Base-by-base conservation (phyloP, 2,113 vertebrate genomes). In the Psittacus erithacus region DNA sequence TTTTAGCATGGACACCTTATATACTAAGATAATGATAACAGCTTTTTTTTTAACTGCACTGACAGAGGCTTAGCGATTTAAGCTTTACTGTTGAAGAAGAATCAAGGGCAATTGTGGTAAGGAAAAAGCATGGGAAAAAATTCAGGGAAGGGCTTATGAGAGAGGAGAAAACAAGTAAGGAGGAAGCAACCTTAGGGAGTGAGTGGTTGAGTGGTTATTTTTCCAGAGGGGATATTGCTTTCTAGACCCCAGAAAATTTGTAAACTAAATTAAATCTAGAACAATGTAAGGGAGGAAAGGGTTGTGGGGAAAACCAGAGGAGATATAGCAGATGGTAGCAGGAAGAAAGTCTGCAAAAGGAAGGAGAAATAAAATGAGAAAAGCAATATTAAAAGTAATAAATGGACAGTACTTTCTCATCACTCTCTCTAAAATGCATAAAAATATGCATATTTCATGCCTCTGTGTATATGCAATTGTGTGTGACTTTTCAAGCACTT, bases 401-500 rank as follows among this genome's bases (percentile, higher is more conserved):
- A 88, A 91, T 52, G 44, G 63, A 71, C 29, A 60, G 59, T 70
- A 63, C 23, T 77, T 94, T 88, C 94, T 84, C 38, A 90, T 63
- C 20, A 29, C 68, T 87, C 67, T 17, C 88, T 83, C 71, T 64
- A 84, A 94, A 95, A 97, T 81, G 43, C 60, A 93, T 88, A 39
- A 83, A 91, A 95, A 82, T 75, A 89, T 91, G 57, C 70, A 76
- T 96, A 92, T 96, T 95, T 95, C 70, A 90, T 95, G 67, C 35
- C 31, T 87, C 53, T 69, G 17, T 76, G 22, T 81, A 18, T 64
- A 55, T 65, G 65, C 41, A 80, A 33, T 76, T 80, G 28, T 71
- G 44, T 60, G 25, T 46, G 50, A 44, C 57, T 62, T 60, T 82
- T 71, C n/a, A 79, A 83, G 50, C 16, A 11, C 43, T 46, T 74